phyloP scores from a whole-genome alignment of 2,797 vertebrate species.

The Lateolabrax maculatus region DNA sequence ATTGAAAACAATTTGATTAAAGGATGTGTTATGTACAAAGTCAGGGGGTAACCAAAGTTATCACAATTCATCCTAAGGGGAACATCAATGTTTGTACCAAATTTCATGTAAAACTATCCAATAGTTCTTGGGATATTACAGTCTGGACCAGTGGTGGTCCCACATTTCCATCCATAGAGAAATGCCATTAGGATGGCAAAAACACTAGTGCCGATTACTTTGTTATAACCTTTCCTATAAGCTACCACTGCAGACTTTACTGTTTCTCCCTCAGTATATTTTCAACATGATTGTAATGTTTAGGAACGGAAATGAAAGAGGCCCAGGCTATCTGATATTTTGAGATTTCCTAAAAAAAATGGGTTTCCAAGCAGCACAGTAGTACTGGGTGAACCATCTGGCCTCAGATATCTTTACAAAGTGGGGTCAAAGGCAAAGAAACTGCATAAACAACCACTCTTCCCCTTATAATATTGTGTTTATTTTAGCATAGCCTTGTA shows the following conservation, averaged over 20 bases:
- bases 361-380: constrained; percentile 7
- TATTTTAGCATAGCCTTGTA: constrained; percentile 32
- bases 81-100: not conserved
- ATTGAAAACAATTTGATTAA: too few species aligned
- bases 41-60: not conserved
- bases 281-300: constrained; percentile 13
- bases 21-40: too few species aligned
- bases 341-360: constrained; percentile 45
- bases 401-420: constrained; percentile 22
- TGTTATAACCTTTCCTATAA: not conserved
- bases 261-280: constrained; percentile 1
- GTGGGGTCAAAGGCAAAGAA: constrained; percentile 28
- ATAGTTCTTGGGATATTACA: not conserved
- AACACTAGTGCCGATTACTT: not conserved
- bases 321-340: constrained; percentile 26
- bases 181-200: not conserved
- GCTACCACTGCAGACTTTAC: not conserved
- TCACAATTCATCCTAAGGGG: not conserved
- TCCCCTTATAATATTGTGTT: constrained; percentile 25
- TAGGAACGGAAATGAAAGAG: constrained; percentile 57
- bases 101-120: not conserved
- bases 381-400: constrained; percentile 3
- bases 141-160: not conserved
- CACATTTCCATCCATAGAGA: not conserved
- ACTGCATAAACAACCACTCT: constrained; percentile 40